Base-by-base conservation (phyloP, 2,797 vertebrate genomes). In the Delichon dasypus region DNA sequence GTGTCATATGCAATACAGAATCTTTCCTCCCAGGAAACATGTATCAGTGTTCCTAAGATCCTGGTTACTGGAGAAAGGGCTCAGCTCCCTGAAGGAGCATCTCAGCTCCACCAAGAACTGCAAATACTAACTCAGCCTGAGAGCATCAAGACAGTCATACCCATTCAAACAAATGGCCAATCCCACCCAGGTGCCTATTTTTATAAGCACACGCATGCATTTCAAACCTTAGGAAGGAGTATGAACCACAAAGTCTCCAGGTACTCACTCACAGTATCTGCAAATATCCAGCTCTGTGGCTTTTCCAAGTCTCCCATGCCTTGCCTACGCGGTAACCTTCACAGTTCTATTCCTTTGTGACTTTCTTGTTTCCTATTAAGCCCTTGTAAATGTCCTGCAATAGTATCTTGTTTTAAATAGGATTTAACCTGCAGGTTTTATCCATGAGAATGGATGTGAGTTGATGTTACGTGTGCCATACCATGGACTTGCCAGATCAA, bases 181-280 rank as follows among this genome's bases (percentile, higher is more conserved):
- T 36, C 20, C 23, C 32, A 75, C 18, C 23, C 21, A 51, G 3
- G 0, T 21, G 13, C 17, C 29, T 7, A 3, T 45, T 36, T 70
- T 62, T 15, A 90, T 25, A 26, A 30, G 9, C 1, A 3, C 2
- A 9, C 3, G 0, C 13, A 38, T 11, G 10, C 38, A 58, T 38
- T 26, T 7, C 61, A 84, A 80, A 10, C 6, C 18, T 45, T 30
- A 44, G 17, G 30, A n/a, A 73, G 62, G 6, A 16, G 15, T 6
- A 77, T 1, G 18, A 66, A 38, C 5, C 29, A 67, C 0, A 0
- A 5, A 12, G 2, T 36, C 30, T 45, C 30, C 34, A 54, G 26
- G 27, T 38, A 53, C 20, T 47, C 4, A 8, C 1, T 13, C 36
- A 44, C 36, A 44, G 4, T 21, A 55, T 8, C 11, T 23, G 16